A percentile compares a stretch with the other conserved stretches of the same genome.
phyloP scores from a whole-genome alignment of 2,888 invertebrate species.

The Campopleginae sp. region DNA sequence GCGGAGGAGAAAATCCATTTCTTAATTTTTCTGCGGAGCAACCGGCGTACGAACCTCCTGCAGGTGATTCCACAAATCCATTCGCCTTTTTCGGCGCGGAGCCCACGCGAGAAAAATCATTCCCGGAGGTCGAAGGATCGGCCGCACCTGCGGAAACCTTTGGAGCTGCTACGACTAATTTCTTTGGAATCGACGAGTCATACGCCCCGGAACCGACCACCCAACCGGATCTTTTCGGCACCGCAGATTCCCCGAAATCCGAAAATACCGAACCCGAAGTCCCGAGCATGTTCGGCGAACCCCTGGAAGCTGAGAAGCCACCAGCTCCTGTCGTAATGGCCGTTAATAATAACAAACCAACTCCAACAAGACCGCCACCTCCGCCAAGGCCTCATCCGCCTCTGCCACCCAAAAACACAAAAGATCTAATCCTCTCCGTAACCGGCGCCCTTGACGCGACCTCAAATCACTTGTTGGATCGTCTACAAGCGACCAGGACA shows the following conservation, averaged over 20 bases:
- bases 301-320: conserved; percentile 36
- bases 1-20: conserved; percentile 83
- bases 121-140: conserved; percentile 68
- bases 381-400: conserved; percentile 86
- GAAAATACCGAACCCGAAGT: conserved; percentile 21
- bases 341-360: conserved; percentile 70
- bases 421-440: conserved; percentile 93
- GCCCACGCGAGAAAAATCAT: conserved; percentile 62
- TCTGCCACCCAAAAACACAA: conserved; percentile 91
- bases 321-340: conserved; percentile 55
- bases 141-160: conserved; percentile 53
- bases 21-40: conserved; percentile 77
- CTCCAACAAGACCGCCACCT: conserved; percentile 81
- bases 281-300: conserved; percentile 38
- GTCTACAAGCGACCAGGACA: conserved; percentile 93
- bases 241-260: conserved; percentile 57
- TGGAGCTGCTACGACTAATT: conserved; percentile 52
- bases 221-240: conserved; percentile 53
- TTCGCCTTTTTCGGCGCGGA: conserved; percentile 81
- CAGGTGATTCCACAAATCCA: conserved; percentile 82
- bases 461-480: conserved; percentile 92
- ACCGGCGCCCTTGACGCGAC: conserved; percentile 96
- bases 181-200: conserved; percentile 65
- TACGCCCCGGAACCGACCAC: conserved; percentile 20
- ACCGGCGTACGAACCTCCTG: conserved; percentile 73